These are phyloP conservation scores for Dipodomys ordii DNA, from an alignment of 2,113 vertebrate genomes.

Conservation along the genomic window DNA sequence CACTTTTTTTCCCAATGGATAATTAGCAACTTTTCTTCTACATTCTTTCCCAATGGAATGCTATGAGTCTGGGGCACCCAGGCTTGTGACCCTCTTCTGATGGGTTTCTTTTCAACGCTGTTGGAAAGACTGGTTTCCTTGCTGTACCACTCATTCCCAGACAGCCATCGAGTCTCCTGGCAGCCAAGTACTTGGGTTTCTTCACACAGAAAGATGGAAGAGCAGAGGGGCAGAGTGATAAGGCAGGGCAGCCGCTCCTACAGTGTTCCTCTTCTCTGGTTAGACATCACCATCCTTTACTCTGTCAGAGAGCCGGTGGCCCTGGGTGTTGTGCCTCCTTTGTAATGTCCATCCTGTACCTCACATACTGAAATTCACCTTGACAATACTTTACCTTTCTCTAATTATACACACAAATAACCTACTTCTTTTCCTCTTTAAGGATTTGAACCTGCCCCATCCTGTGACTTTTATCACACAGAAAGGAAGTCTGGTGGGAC, in stretches of 20 bases:
- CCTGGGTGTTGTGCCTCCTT: neutral
- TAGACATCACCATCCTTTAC: accelerated
- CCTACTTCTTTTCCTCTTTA: neutral
- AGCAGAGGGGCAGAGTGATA: neutral
- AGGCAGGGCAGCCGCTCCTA: too few relatives aligned
- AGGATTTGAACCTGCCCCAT: neutral
- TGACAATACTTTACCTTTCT: neutral
- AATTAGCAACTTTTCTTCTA: slow-evolving; percentile 8
- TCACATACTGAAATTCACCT: neutral
- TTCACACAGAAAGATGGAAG: neutral
- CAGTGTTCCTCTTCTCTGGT: too few relatives aligned
- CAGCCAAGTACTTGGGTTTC: neutral
- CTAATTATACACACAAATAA: neutral
- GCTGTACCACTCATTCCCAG: neutral
- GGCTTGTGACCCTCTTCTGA: neutral
- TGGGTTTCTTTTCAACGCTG: too few relatives aligned
- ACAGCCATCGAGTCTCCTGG: neutral
- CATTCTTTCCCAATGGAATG: neutral
- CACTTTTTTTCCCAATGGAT: neutral
- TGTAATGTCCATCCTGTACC: neutral
- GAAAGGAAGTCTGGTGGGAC: neutral
- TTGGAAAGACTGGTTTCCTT: too few relatives aligned
- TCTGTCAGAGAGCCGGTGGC: accelerated
- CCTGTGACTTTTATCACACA: neutral
- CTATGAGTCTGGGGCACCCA: neutral